phyloP scores from a whole-genome alignment of 2,888 invertebrate genomes.

The Eupithecia insigniata region DNA sequence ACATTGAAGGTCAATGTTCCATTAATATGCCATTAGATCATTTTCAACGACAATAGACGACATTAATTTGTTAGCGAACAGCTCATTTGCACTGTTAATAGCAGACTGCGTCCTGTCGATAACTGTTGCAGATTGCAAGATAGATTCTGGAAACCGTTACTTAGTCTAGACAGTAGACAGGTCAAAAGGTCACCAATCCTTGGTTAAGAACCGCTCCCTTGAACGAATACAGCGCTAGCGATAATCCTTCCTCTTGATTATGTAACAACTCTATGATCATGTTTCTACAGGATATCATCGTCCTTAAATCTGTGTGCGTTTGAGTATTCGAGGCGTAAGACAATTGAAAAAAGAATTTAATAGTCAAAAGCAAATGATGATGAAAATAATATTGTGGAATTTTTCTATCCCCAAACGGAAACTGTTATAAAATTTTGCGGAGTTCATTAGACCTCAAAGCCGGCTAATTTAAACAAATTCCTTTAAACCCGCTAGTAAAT shows the following conservation, averaged over 20 bases:
- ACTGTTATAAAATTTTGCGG: not conserved
- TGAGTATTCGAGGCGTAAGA: too few relatives aligned
- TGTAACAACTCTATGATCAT: not conserved
- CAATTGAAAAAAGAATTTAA: too few relatives aligned
- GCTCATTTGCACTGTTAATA: not conserved
- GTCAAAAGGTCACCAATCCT: not conserved
- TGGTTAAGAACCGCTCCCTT: not conserved
- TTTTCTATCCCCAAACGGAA: not conserved
- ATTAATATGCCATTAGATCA: constrained; percentile 17
- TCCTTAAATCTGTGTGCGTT: too few relatives aligned
- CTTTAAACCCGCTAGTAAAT: constrained; percentile 19
- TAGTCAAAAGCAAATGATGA: not conserved
- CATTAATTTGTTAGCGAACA: not conserved
- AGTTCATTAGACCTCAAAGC: constrained; percentile 1
- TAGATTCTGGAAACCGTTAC: not conserved
- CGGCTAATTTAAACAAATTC: constrained; percentile 10
- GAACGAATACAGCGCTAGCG: not conserved
- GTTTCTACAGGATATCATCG: not conserved
- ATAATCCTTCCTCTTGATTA: not conserved
- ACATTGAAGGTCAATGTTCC: constrained; percentile 16
- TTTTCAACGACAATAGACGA: constrained; percentile 2
- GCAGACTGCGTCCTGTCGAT: constrained; percentile 4
- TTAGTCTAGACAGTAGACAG: constrained; percentile 12
- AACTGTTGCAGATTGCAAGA: not conserved
- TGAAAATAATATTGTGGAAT: not conserved